Conservation (phyloP, 2,888 invertebrate genomes). For the Dynastes maya region DNA sequence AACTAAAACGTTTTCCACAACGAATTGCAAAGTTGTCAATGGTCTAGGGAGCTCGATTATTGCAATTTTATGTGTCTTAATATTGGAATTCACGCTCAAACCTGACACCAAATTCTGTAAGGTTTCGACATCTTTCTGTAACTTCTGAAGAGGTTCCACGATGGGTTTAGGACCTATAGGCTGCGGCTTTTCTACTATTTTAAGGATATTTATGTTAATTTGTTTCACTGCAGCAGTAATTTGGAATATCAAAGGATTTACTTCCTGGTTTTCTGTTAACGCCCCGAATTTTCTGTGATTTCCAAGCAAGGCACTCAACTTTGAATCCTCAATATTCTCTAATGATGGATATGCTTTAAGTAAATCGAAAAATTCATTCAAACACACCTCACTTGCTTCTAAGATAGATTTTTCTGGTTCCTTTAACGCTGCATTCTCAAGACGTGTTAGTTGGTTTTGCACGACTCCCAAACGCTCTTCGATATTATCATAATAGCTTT, state of each 20-base stretch:
- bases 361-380: conserved; percentile 53
- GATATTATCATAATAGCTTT: conserved; percentile 26
- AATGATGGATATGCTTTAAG: conserved; percentile 46
- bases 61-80: conserved; percentile 62
- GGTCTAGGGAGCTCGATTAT: conserved; percentile 65
- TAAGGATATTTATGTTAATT: conserved; percentile 64
- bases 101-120: conserved; percentile 63
- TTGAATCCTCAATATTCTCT: conserved; percentile 52
- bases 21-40: conserved; percentile 65
- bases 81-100: conserved; percentile 58
- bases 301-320: conserved; percentile 51
- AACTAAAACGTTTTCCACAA: conserved; percentile 64
- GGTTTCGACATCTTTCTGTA: conserved; percentile 63
- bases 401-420: conserved; percentile 23
- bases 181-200: conserved; percentile 62
- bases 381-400: conserved; percentile 46
- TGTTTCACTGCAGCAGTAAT: conserved; percentile 66
- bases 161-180: conserved; percentile 53
- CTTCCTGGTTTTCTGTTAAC: conserved; percentile 49
- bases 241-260: conserved; percentile 59
- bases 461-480: conserved; percentile 36
- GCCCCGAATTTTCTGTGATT: conserved; percentile 50
- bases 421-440: conserved; percentile 44
- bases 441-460: conserved; percentile 34
- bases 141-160: conserved; percentile 56